These are phyloP conservation scores for Muntiacus reevesi DNA, from an alignment of 2,113 vertebrate genomes.

Conservation along the genomic window DNA sequence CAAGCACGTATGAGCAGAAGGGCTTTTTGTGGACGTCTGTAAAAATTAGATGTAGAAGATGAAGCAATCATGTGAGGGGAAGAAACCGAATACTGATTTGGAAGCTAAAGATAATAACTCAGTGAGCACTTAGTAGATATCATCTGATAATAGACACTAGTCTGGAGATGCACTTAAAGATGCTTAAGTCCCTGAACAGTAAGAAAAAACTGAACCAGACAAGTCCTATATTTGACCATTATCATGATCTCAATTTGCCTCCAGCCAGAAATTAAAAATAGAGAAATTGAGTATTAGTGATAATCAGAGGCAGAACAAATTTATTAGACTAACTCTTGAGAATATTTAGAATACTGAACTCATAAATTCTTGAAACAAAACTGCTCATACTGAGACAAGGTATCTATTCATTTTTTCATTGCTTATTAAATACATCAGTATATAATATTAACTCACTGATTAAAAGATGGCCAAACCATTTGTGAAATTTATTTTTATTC, in stretches of 20 bases:
- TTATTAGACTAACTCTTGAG: neutral
- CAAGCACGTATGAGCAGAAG: neutral
- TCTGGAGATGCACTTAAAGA: neutral
- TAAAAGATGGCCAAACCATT: neutral
- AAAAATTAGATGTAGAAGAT: neutral
- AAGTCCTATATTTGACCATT: neutral
- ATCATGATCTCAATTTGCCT: neutral
- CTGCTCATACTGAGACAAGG: neutral
- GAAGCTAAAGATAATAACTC: neutral
- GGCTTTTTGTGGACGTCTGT: neutral
- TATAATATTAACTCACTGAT: neutral
- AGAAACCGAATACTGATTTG: neutral
- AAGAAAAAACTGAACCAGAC: neutral
- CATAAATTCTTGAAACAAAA: neutral
- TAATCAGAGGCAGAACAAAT: neutral
- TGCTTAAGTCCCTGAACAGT: neutral
- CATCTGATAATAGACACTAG: neutral
- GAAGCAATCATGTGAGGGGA: neutral
- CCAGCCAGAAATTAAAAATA: neutral
- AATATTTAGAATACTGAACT: neutral
- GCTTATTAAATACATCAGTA: neutral
- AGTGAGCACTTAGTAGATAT: neutral
- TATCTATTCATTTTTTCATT: neutral
- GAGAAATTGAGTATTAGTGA: neutral
- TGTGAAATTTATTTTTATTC: neutral